Evolutionary conservation across 1,140 invertebrate genomes (phyloP).

Genomic region (Brachionus plicatilis): DNA sequence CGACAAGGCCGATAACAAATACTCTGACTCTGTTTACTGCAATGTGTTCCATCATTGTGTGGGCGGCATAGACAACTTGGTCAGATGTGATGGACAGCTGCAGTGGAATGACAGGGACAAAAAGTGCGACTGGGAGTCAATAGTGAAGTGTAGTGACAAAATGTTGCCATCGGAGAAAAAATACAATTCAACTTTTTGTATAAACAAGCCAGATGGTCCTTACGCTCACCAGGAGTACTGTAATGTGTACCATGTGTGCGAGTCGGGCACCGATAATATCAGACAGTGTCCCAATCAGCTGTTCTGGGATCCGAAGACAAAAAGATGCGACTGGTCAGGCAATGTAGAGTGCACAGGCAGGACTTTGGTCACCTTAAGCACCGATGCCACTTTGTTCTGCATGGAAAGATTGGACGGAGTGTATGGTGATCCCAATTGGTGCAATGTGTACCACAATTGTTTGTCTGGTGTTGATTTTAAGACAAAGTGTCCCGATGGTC

Average conservation of each 20-base stretch:
- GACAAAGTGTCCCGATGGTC: slow-evolving; percentile 26
- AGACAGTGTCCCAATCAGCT: slow-evolving; percentile 40
- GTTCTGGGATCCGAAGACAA: slow-evolving; percentile 33
- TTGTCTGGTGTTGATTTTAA: slow-evolving; percentile 38
- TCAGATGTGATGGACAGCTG: slow-evolving; percentile 4
- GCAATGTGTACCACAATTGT: slow-evolving; percentile 40
- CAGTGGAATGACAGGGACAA: slow-evolving; percentile 19
- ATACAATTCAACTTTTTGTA: slow-evolving; percentile 37
- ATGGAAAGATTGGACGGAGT: slow-evolving; percentile 38
- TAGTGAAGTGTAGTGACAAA: slow-evolving; percentile 20
- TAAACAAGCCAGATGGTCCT: slow-evolving; percentile 30
- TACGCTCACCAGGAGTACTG: slow-evolving; percentile 40
- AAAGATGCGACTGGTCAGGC: slow-evolving; percentile 37
- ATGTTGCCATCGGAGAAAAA: slow-evolving; percentile 30
- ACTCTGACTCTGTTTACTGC: slow-evolving; percentile 35
- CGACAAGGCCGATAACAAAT: slow-evolving; percentile 13
- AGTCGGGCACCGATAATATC: slow-evolving; percentile 38
- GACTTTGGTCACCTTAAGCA: slow-evolving; percentile 3
- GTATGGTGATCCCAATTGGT: slow-evolving; percentile 35
- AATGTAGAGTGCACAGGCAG: slow-evolving; percentile 39
- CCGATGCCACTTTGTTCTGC: slow-evolving; percentile 27
- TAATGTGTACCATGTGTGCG: slow-evolving; percentile 40
- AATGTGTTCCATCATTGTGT: slow-evolving; percentile 41
- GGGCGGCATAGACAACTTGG: slow-evolving; percentile 31
- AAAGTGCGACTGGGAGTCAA: slow-evolving; percentile 24